phyloP scores from a whole-genome alignment of 1,140 invertebrate genomes.

The Zaprionus vittiger region DNA sequence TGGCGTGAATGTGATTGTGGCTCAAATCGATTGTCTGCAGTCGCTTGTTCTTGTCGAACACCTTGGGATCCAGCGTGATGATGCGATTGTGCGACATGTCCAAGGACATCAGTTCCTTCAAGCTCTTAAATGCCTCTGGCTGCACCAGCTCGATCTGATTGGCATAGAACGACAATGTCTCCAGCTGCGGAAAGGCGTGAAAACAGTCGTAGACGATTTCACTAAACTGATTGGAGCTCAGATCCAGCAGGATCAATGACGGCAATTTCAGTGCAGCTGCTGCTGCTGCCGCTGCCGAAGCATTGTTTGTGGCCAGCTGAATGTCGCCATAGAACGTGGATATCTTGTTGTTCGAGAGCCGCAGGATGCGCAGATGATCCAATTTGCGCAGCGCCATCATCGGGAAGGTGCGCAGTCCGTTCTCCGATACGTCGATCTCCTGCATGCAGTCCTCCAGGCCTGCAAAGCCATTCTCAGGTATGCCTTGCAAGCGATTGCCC shows the following conservation, averaged over 20 bases:
- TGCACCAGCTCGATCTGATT: conserved; percentile 92
- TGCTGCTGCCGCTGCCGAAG: conserved; percentile 68
- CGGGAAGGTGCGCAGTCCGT: conserved; percentile 92
- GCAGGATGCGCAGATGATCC: conserved; percentile 89
- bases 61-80: conserved; percentile 88
- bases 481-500: conserved; percentile 90
- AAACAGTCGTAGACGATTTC: conserved; percentile 91
- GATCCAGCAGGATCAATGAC: conserved; percentile 91
- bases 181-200: conserved; percentile 90
- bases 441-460: conserved; percentile 91
- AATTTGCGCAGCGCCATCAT: conserved; percentile 91
- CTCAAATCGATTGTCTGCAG: conserved; percentile 93
- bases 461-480: conserved; percentile 94
- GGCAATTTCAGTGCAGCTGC: conserved; percentile 86
- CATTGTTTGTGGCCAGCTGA: conserved; percentile 78
- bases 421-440: conserved; percentile 94
- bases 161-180: conserved; percentile 92
- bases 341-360: conserved; percentile 94
- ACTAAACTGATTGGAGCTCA: conserved; percentile 94
- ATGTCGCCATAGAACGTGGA: conserved; percentile 84
- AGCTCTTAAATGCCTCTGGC: conserved; percentile 89
- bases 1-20: conserved; percentile 94
- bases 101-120: conserved; percentile 91
- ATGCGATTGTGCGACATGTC: conserved; percentile 96
- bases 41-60: conserved; percentile 90